A percentile compares a stretch with the other conserved stretches of the same genome.
phyloP scores from a whole-genome alignment of 2,888 invertebrate genomes.

The Drosophila infuscata region DNA sequence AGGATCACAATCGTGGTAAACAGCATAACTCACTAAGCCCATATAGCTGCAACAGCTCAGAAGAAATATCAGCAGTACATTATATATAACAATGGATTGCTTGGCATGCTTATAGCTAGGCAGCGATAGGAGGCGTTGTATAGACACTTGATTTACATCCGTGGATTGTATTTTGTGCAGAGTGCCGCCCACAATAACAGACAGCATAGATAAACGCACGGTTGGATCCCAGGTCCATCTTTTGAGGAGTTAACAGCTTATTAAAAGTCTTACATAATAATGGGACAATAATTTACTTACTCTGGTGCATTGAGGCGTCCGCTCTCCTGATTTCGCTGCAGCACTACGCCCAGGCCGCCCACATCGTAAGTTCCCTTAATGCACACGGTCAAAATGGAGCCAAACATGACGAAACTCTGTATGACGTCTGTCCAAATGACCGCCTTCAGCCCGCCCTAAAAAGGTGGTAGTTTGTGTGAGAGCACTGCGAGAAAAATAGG shows the following conservation, averaged over 20 bases:
- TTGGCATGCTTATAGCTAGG: constrained; percentile 90
- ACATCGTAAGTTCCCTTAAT: constrained; percentile 91
- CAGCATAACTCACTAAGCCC: constrained; percentile 90
- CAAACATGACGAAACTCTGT: constrained; percentile 91
- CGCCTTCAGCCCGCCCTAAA: constrained; percentile 91
- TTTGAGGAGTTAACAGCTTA: constrained; percentile 55
- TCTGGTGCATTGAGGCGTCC: constrained; percentile 90
- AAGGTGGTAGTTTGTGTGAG: neutral
- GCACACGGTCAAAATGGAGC: constrained; percentile 90
- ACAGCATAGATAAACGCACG: constrained; percentile 91
- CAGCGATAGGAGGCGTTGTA: constrained; percentile 92
- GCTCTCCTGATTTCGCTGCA: constrained; percentile 89
- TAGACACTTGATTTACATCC: constrained; percentile 93
- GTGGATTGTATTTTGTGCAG: constrained; percentile 91
- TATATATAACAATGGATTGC: constrained; percentile 88
- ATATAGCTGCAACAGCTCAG: constrained; percentile 89
- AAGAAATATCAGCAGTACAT: constrained; percentile 87
- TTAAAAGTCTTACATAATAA: neutral
- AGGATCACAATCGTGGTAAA: constrained; percentile 92
- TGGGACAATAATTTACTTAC: constrained; percentile 84
- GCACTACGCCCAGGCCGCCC: constrained; percentile 89
- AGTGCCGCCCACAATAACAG: constrained; percentile 90
- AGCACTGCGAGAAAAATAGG: neutral
- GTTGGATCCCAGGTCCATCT: constrained; percentile 93
- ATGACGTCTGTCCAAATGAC: constrained; percentile 94